Base-by-base conservation (phyloP, 2,888 invertebrate species). In the Oligia fasciuncula region DNA sequence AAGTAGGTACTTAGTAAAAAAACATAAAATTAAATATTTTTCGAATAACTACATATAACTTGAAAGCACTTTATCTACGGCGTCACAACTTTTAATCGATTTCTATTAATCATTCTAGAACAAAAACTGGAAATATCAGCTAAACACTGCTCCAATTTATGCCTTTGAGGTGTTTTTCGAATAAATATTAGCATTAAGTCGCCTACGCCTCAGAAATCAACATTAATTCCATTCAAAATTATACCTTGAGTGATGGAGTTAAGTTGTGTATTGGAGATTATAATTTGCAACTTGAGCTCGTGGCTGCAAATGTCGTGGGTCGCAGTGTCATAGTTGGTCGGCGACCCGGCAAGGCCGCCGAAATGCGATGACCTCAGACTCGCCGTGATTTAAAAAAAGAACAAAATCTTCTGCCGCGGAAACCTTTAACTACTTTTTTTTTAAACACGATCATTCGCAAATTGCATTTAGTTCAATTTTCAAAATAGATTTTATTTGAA, bases 311-410 rank as follows among this genome's bases (percentile, higher is more conserved):
- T 95, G 93, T 93, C 94, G 92, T 93, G 92, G 94, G 92, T 94
- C 93, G 93, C 81, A 87, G 93, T 93, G 94, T 94, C 93, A 93
- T 88, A 90, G 91, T 92, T 95, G 96, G 95, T 94, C 96, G 95
- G 95, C 94, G 96, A 95, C 96, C 96, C 95, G 91, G 93, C 96
- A 96, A 96, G 96, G 96, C 96, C 96, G 95, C 92, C 87, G 87
- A 92, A 94, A 94, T 93, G 89, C 95, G 95, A 96, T 95, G 96
- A 97, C 96, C 96, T 96, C 95, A 95, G 91, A 90, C 77, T 68
- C 85, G 84, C 88, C 90, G 88, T 87, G 90, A 89, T 92, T 90
- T 81, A 92, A 93, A 89, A 89, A 90, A 88, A 84, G 85, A 86
- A 90, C 88, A 77, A 84, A 89, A 87, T 88, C 85, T 87, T 87